phyloP scores from a whole-genome alignment of 2,888 invertebrate genomes.

The Noctuana brunneofusca region DNA sequence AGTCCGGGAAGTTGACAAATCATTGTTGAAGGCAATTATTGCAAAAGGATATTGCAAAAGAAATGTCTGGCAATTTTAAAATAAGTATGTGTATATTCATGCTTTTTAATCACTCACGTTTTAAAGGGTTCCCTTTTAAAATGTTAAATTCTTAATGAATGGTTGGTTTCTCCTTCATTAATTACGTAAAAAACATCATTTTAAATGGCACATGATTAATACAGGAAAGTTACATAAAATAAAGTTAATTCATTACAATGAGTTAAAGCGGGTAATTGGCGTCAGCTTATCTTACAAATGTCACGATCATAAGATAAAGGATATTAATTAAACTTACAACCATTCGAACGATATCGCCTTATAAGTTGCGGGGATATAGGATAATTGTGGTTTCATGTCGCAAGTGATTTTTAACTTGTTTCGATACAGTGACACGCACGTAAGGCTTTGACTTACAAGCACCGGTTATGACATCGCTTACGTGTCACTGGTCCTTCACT shows the following conservation, averaged over 20 bases:
- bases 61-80: neutral
- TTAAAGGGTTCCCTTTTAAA: constrained; percentile 1
- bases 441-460: neutral
- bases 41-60: too few species aligned
- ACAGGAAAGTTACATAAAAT: constrained; percentile 18
- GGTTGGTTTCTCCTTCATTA: constrained; percentile 26
- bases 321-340: constrained; percentile 30
- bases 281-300: constrained; percentile 34
- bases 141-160: constrained; percentile 31
- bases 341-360: constrained; percentile 16
- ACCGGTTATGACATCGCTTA: constrained; percentile 25
- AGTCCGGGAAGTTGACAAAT: constrained; percentile 16
- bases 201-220: constrained; percentile 32
- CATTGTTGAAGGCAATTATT: constrained; percentile 1
- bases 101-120: neutral
- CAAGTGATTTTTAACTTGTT: constrained; percentile 16
- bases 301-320: constrained; percentile 33
- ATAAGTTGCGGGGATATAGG: constrained; percentile 18
- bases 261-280: constrained; percentile 31
- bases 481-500: constrained; percentile 21
- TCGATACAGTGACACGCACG: constrained; percentile 12
- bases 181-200: constrained; percentile 23
- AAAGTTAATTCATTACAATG: constrained; percentile 31
- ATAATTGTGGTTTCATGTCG: constrained; percentile 10
- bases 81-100: neutral